phyloP scores from a whole-genome alignment of 2,113 vertebrate species.

The Sander vitreus region DNA sequence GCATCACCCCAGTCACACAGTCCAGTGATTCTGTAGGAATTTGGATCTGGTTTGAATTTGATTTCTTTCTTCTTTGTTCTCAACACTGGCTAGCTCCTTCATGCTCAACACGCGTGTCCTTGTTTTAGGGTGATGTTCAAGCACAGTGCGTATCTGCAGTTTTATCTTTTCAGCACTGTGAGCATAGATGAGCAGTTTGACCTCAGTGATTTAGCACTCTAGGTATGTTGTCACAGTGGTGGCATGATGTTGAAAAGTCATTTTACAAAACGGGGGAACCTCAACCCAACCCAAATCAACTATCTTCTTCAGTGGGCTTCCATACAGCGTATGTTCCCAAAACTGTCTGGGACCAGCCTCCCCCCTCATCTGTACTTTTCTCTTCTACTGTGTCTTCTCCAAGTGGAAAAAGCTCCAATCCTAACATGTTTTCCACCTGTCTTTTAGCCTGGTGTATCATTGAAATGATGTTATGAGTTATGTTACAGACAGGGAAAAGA shows the following conservation, averaged over 20 bases:
- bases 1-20: constrained; percentile 55
- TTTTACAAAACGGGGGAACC: not conserved
- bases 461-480: constrained; percentile 3
- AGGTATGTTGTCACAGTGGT: not conserved
- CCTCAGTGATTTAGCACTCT: not conserved
- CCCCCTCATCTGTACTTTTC: not conserved
- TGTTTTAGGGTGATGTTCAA: constrained; percentile 14
- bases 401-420: not conserved
- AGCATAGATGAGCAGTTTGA: not conserved
- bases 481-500: constrained; percentile 19
- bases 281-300: not conserved
- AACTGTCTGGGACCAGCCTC: not conserved
- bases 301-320: not conserved
- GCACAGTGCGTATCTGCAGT: not conserved
- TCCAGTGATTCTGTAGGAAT: constrained; percentile 47
- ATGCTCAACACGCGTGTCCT: constrained; percentile 1
- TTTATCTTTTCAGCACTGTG: constrained; percentile 1
- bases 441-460: constrained; percentile 1
- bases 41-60: constrained; percentile 59
- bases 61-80: constrained; percentile 49
- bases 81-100: not conserved
- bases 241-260: not conserved
- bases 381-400: not conserved
- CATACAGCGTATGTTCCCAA: not conserved
- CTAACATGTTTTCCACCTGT: constrained; percentile 32